These are phyloP conservation scores for Catostylus mosaicus DNA, from an alignment of 30 jellyfish, hydroid and myxozoan species.

Conservation along the genomic window DNA sequence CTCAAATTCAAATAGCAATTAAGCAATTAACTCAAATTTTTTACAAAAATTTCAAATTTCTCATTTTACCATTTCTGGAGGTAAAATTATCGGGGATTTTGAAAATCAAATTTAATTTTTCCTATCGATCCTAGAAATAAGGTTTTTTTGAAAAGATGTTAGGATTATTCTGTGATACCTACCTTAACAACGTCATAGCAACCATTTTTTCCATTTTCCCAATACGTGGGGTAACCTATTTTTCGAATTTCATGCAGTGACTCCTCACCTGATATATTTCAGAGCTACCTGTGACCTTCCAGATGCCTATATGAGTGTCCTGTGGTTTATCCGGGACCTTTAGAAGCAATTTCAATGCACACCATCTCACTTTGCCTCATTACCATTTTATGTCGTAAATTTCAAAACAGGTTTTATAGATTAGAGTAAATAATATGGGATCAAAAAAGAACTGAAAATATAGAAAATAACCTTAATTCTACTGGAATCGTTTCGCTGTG, in stretches of 20 bases:
- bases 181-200: constrained; percentile 15
- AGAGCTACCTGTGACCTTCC: constrained; percentile 22
- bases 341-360: background rate
- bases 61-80: background rate
- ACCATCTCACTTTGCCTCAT: background rate
- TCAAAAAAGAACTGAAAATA: constrained; percentile 11
- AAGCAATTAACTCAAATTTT: constrained; percentile 6
- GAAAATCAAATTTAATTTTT: background rate
- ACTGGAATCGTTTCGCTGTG: constrained; percentile 11
- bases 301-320: background rate
- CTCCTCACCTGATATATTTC: background rate
- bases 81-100: constrained; percentile 2
- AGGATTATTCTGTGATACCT: background rate
- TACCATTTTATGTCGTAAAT: background rate
- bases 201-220: constrained; percentile 2
- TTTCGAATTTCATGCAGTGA: background rate
- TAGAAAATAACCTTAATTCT: constrained; percentile 2
- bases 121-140: background rate
- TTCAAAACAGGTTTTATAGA: background rate
- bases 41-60: background rate
- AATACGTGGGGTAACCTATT: background rate
- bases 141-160: background rate
- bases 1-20: too few species aligned
- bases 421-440: background rate
- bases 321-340: background rate